Evolutionary conservation across 2,888 invertebrate species (phyloP), one percentile per base, ranked within the genome.

Genomic region (Melanostoma mellinum): DNA sequence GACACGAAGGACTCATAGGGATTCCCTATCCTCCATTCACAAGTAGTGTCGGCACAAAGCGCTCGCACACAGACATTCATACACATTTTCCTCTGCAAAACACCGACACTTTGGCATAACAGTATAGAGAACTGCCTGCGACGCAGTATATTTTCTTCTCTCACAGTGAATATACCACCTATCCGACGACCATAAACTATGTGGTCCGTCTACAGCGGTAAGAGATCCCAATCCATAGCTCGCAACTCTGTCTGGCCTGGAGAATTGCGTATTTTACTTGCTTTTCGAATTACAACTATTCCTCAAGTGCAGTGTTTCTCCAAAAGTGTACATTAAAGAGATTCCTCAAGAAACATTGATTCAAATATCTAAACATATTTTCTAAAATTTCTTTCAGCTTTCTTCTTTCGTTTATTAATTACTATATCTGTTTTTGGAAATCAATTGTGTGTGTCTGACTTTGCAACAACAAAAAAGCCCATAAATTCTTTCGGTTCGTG

Each of bases 11-110:
- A 84, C 65, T 84, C 84, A 79, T 74, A 79, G 84, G 79, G 79
- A 84, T 84, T 84, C 84, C 84, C 84, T 84, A 84, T 84, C 84
- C 79, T 79, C 71, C 84, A 84, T 84, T 84, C 84, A 84, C 84
- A 84, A 84, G 40, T 20, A 20, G 20, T 63, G 63, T 84, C 67
- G 78, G 69, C 73, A 77, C 68, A 50, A 42, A 32, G 9, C 4
- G 55, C 33, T 63, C 65, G 74, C 50, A 77, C 52, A 69, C 52
- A 52, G n/a, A 42, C 30, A 65, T 35, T 44, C 52, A 69, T 52
- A 52, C 30, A 42, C 30, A 65, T 35, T 44, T 53, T 46, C 48
- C 48, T 38, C 50, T 48, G 2, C 44, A 50, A 20, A 61, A 48
- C 50, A 55, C 48, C 50, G 40, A 33, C 73, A 44, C 52, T 63